Percentiles rank a stretch among this genome's conserved stretches.
These are phyloP conservation scores for Thyatira batis DNA, from an alignment of 2,888 invertebrate genomes.

Conservation along the genomic window DNA sequence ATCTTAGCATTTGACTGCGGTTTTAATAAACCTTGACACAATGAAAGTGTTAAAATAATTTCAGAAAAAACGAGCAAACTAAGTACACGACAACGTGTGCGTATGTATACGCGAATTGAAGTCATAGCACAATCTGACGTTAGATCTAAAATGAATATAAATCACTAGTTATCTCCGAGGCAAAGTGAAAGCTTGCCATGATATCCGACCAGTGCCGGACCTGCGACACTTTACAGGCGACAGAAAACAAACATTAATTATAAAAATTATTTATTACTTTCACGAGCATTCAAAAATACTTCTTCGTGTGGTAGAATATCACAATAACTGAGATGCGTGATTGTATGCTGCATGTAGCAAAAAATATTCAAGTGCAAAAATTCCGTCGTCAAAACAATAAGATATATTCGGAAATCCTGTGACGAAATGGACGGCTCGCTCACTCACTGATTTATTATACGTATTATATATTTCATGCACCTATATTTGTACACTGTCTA, in stretches of 20 bases:
- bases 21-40: not conserved
- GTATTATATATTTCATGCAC: conserved; percentile 34
- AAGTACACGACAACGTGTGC: not conserved
- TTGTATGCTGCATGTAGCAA: too few relatives aligned
- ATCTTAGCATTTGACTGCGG: not conserved
- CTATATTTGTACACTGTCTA: conserved; percentile 61
- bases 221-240: conserved; percentile 52
- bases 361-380: not conserved
- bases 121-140: conserved; percentile 61
- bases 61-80: conserved; percentile 20
- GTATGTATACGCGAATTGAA: conserved; percentile 32
- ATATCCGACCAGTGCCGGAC: conserved; percentile 51
- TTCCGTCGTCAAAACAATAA: not conserved
- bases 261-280: conserved; percentile 48
- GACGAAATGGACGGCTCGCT: conserved; percentile 12
- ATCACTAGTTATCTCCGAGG: conserved; percentile 53
- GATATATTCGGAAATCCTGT: not conserved
- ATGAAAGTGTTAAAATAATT: not conserved
- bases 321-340: too few relatives aligned
- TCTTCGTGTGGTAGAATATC: too few relatives aligned
- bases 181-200: conserved; percentile 68
- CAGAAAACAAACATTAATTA: conserved; percentile 59
- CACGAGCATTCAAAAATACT: conserved; percentile 40
- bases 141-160: conserved; percentile 63
- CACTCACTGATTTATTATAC: conserved; percentile 29